phyloP scores from a whole-genome alignment of 1,140 invertebrate species.

The Pseudomyrmex flavicornis region DNA sequence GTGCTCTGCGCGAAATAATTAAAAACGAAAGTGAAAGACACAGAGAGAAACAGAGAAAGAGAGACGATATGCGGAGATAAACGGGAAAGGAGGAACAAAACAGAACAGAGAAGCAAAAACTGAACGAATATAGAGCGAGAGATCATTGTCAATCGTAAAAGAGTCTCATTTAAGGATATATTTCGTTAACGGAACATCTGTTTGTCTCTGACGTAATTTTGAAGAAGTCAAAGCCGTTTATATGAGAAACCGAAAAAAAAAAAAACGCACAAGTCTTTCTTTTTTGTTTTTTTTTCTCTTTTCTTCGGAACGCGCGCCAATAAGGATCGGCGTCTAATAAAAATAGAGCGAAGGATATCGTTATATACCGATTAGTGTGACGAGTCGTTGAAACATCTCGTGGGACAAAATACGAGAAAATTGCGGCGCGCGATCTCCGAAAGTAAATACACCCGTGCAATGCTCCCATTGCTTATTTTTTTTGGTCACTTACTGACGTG shows the following conservation, averaged over 20 bases:
- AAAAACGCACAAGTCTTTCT: too few relatives aligned
- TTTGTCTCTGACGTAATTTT: conserved; percentile 64
- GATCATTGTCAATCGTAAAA: background rate
- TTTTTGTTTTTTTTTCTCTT: background rate
- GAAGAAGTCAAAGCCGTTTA: conserved; percentile 62
- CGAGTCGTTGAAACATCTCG: too few relatives aligned
- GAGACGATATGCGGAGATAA: background rate
- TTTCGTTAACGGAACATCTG: conserved; percentile 17
- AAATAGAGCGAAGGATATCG: conserved; percentile 8
- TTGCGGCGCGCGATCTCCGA: too few relatives aligned
- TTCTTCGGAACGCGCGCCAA: background rate
- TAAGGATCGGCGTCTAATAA: conserved; percentile 12
- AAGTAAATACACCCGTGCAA: too few relatives aligned
- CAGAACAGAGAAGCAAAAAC: background rate
- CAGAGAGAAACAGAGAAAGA: conserved; percentile 4
- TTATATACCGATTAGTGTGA: background rate
- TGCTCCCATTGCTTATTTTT: background rate
- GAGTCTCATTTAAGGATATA: conserved; percentile 7
- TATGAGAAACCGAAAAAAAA: conserved; percentile 10
- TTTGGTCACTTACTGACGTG: background rate
- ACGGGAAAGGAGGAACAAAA: background rate
- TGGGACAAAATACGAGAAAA: too few relatives aligned
- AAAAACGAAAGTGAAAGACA: background rate
- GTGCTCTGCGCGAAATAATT: conserved; percentile 54
- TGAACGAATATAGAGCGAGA: conserved; percentile 1